Conservation (phyloP, 2,113 vertebrate genomes). For the Tichodroma muraria region DNA sequence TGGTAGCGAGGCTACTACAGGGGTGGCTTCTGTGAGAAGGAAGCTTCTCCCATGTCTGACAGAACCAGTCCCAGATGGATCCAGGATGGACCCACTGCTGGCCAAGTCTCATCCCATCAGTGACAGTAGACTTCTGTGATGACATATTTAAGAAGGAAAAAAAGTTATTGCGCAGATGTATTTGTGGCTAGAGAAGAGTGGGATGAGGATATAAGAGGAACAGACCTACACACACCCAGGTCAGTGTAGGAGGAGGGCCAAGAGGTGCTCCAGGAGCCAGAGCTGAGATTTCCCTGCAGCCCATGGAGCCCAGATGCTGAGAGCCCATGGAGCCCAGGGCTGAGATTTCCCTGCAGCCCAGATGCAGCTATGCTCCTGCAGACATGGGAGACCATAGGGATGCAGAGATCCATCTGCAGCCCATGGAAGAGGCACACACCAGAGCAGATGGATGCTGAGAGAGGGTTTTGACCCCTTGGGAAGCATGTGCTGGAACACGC, state of each 20-base stretch:
- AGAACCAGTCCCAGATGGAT: not conserved
- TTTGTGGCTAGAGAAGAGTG: not conserved
- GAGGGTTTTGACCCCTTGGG: not conserved
- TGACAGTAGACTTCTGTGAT: not conserved
- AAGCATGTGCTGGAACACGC: not conserved
- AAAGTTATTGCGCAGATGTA: not conserved
- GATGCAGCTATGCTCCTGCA: not conserved
- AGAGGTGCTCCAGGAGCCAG: too few species aligned
- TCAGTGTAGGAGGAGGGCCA: not conserved
- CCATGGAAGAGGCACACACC: not conserved
- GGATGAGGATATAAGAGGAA: not conserved
- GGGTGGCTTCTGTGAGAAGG: not conserved
- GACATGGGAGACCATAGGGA: not conserved
- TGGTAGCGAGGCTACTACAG: fast-evolving
- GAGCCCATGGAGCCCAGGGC: too few species aligned
- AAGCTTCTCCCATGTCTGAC: not conserved
- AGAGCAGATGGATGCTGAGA: not conserved
- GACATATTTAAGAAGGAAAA: not conserved
- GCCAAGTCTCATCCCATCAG: not conserved
- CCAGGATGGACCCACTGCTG: not conserved
- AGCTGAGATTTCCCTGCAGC: not conserved
- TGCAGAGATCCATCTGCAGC: not conserved
- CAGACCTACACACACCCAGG: not conserved
- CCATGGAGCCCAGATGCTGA: not conserved
- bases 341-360: not conserved